phyloP scores from a whole-genome alignment of 2,113 vertebrate genomes.

The Channa argus region DNA sequence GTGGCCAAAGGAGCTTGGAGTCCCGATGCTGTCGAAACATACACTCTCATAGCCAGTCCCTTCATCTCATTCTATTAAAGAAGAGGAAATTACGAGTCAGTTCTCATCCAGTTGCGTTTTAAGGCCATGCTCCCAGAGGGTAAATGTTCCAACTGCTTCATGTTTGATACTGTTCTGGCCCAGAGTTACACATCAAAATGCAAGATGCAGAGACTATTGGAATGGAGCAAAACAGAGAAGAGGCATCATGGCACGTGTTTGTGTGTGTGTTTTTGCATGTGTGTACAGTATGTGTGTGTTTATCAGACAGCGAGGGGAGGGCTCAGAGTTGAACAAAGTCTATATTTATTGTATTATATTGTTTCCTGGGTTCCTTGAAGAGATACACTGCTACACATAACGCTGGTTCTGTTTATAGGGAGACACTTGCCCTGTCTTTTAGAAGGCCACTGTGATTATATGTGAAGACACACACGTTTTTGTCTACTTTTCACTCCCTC shows the following conservation, averaged over 20 bases:
- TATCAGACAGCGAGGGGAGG: slow-evolving; percentile 35
- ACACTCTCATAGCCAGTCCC: too few relatives aligned
- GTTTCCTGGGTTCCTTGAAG: slow-evolving; percentile 43
- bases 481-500: background rate
- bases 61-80: too few relatives aligned
- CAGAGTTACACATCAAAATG: slow-evolving; percentile 3
- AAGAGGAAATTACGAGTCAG: background rate
- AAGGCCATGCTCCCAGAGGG: slow-evolving; percentile 1
- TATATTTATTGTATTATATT: slow-evolving; percentile 77
- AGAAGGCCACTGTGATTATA: slow-evolving; percentile 38
- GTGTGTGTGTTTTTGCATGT: background rate
- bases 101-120: background rate
- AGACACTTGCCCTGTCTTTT: slow-evolving; percentile 44
- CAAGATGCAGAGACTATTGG: slow-evolving; percentile 10
- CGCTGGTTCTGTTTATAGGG: slow-evolving; percentile 52
- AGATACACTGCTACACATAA: slow-evolving; percentile 48
- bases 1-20: too few relatives aligned
- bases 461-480: background rate
- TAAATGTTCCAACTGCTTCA: slow-evolving; percentile 14
- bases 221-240: slow-evolving; percentile 18
- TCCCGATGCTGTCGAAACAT: too few relatives aligned
- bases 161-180: slow-evolving; percentile 4
- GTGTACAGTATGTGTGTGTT: slow-evolving; percentile 12
- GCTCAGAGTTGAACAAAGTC: slow-evolving; percentile 45
- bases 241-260: background rate